These are phyloP conservation scores for Rhadinocentrus ornatus DNA, from an alignment of 2,797 vertebrate genomes.

Conservation along the genomic window DNA sequence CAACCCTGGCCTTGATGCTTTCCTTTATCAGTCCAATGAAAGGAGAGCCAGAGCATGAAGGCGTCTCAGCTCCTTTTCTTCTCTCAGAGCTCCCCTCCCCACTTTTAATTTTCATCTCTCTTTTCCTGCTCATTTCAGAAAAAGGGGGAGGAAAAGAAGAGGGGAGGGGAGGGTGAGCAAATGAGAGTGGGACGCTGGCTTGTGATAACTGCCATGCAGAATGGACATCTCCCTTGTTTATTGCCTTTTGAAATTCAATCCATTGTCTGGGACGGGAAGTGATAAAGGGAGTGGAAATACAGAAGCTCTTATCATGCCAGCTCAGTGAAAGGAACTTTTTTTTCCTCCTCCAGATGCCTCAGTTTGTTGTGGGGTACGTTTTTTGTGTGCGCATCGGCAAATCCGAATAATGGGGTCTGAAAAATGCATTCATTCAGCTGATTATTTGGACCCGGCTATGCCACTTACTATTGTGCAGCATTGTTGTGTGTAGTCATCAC, in stretches of 20 bases:
- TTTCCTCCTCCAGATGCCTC: constrained; percentile 69
- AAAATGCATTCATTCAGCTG: constrained; percentile 83
- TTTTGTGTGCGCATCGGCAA: constrained; percentile 76
- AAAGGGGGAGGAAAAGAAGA: constrained; percentile 53
- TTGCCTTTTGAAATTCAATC: constrained; percentile 87
- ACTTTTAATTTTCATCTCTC: constrained; percentile 79
- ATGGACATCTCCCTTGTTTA: constrained; percentile 88
- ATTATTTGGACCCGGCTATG: constrained; percentile 77
- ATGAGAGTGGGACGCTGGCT: constrained; percentile 76
- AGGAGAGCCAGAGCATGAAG: constrained; percentile 73
- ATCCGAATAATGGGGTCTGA: constrained; percentile 83
- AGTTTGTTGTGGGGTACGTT: constrained; percentile 80
- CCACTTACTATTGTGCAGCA: constrained; percentile 72
- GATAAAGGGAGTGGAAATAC: constrained; percentile 85
- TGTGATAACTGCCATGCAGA: constrained; percentile 84
- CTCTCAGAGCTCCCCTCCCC: constrained; percentile 70
- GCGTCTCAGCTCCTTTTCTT: constrained; percentile 75
- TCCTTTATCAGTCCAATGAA: constrained; percentile 80
- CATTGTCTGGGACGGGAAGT: constrained; percentile 84
- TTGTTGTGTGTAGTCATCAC: constrained; percentile 77
- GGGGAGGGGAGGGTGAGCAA: constrained; percentile 54
- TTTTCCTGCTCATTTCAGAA: constrained; percentile 74
- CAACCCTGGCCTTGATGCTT: constrained; percentile 78
- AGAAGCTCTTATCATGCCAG: constrained; percentile 83
- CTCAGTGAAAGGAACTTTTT: constrained; percentile 84